phyloP scores from a whole-genome alignment of 2,797 vertebrate genomes.

The Scolopax bukidnonensis region DNA sequence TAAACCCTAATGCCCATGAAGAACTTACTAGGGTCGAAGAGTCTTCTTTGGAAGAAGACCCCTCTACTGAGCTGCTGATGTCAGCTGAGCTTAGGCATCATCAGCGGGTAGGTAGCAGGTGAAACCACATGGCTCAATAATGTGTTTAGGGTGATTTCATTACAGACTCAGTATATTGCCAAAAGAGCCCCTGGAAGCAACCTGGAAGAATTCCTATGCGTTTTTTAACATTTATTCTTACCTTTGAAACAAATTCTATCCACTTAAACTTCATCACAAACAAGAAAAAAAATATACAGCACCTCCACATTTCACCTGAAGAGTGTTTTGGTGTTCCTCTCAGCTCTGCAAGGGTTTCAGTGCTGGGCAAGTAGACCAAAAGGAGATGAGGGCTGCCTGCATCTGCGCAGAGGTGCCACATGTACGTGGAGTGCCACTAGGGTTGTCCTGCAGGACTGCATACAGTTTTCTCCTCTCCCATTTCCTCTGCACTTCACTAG shows the following conservation, averaged over 20 bases:
- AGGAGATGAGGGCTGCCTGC: neutral
- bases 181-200: neutral
- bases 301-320: neutral
- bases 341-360: neutral
- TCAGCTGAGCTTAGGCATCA: neutral
- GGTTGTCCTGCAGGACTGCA: neutral
- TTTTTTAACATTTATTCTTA: neutral
- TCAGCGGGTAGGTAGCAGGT: neutral
- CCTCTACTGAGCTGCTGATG: neutral
- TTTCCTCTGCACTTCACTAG: constrained; percentile 71
- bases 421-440: neutral
- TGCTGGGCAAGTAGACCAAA: neutral
- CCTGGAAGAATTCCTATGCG: neutral
- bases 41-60: neutral
- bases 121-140: neutral
- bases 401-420: neutral
- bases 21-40: neutral
- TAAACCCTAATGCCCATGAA: neutral
- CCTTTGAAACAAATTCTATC: neutral
- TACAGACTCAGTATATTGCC: neutral
- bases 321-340: fast-evolving
- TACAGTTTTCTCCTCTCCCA: constrained; percentile 25
- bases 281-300: neutral
- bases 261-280: neutral
- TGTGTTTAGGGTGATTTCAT: neutral